These are phyloP conservation scores for Kryptolebias marmoratus DNA, from an alignment of 2,113 vertebrate genomes.

Conservation along the genomic window DNA sequence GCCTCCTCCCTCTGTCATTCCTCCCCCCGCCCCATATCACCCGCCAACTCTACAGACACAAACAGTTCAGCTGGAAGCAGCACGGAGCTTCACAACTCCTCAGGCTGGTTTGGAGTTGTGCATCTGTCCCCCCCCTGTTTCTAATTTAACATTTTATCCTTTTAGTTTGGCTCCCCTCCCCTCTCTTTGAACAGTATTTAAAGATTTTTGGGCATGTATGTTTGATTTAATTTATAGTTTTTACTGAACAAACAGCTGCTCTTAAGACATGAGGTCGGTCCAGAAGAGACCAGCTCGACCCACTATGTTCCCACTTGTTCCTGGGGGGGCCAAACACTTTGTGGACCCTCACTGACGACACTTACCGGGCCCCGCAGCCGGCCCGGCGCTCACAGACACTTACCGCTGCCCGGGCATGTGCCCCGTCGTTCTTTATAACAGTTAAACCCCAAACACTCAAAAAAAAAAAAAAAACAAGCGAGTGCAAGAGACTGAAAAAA, in stretches of 20 bases:
- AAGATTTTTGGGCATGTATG: slow-evolving; percentile 67
- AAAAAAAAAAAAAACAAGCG: slow-evolving; percentile 47
- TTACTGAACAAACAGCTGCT: slow-evolving; percentile 73
- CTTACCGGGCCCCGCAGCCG: slow-evolving; percentile 53
- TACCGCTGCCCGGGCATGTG: slow-evolving; percentile 22
- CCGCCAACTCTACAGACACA: slow-evolving; percentile 58
- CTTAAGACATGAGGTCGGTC: slow-evolving; percentile 59
- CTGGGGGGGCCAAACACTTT: slow-evolving; percentile 47
- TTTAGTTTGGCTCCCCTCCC: slow-evolving; percentile 19
- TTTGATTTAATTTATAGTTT: slow-evolving; percentile 79
- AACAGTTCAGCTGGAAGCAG: slow-evolving; percentile 56
- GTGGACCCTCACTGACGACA: slow-evolving; percentile 18
- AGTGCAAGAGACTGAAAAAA: slow-evolving; percentile 68
- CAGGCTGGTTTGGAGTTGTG: slow-evolving; percentile 44
- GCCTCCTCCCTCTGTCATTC: slow-evolving; percentile 30
- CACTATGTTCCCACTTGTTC: slow-evolving; percentile 37
- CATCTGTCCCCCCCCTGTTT: slow-evolving; percentile 16
- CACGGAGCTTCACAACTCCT: slow-evolving; percentile 36
- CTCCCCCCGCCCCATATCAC: slow-evolving; percentile 24
- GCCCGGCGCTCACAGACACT: slow-evolving; percentile 38
- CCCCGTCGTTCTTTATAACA: slow-evolving; percentile 42
- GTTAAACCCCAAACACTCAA: slow-evolving; percentile 45
- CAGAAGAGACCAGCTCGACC: slow-evolving; percentile 31
- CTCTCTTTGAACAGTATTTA: slow-evolving; percentile 75
- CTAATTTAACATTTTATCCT: slow-evolving; percentile 60